phyloP scores from a whole-genome alignment of 2,888 invertebrate genomes.

The Sicus ferrugineus region DNA sequence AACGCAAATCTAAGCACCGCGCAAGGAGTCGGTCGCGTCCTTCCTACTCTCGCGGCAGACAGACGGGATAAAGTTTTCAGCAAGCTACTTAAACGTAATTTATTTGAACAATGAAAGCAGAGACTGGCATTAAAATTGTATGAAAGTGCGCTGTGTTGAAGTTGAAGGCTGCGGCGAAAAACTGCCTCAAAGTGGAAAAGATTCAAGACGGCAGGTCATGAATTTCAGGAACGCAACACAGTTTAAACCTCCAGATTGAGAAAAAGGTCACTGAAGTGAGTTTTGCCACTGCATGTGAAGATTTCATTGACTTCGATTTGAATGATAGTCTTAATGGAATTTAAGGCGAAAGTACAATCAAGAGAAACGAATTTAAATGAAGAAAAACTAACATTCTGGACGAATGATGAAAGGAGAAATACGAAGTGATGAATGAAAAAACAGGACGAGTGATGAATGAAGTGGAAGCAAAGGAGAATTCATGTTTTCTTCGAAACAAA shows the following conservation, averaged over 20 bases:
- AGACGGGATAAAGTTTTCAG: neutral
- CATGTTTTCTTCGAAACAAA: no score
- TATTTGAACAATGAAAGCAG: neutral
- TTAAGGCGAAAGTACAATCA: no score
- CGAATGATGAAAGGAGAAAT: no score
- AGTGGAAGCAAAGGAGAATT: no score
- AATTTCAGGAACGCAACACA: no score
- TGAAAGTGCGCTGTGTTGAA: neutral
- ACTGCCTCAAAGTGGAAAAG: neutral
- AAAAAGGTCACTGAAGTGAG: neutral
- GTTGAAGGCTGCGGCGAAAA: neutral
- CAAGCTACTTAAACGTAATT: neutral
- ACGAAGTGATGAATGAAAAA: no score
- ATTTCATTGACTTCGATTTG: no score
- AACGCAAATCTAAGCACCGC: neutral
- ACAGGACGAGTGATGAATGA: no score
- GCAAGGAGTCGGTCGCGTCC: neutral
- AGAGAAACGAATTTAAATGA: no score
- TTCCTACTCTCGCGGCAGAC: neutral
- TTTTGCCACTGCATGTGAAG: no score
- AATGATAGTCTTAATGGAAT: no score
- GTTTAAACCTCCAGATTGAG: neutral
- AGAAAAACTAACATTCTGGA: no score
- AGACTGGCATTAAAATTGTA: neutral
- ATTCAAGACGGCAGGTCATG: neutral